Evolutionary conservation across 2,797 vertebrate species (phyloP).

Genomic region (Cyprinodon diabolis): DNA sequence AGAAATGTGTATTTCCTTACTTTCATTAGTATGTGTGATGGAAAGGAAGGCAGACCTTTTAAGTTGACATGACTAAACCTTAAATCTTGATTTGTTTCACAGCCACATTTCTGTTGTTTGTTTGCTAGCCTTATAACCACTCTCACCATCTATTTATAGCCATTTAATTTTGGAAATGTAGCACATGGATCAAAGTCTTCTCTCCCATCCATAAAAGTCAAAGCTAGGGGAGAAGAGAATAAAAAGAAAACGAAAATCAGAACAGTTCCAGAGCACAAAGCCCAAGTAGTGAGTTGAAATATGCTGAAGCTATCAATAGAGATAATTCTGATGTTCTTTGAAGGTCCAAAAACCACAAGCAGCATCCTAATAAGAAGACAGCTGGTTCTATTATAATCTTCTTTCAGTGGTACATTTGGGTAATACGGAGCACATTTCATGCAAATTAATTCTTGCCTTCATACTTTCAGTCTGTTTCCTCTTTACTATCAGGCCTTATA

Average conservation of each 20-base stretch:
- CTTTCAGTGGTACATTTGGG: background rate
- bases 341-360: constrained; percentile 1
- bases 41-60: background rate
- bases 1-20: too few species aligned
- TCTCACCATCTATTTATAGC: background rate
- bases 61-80: background rate
- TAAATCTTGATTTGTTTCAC: background rate
- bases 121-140: background rate
- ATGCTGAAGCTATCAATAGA: background rate
- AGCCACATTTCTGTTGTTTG: background rate
- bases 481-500: background rate
- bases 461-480: background rate
- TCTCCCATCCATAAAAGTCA: background rate
- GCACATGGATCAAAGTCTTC: background rate
- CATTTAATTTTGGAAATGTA: constrained; percentile 9
- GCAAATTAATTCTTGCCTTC: constrained; percentile 8
- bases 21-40: too few species aligned
- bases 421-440: constrained; percentile 1
- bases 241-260: background rate
- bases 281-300: background rate
- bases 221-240: background rate
- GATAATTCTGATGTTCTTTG: background rate
- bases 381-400: background rate
- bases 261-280: background rate
- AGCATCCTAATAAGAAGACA: background rate